A percentile compares a stretch with the other conserved stretches of the same genome.
phyloP scores from a whole-genome alignment of 1,140 invertebrate genomes.

The Papilio machaon region DNA sequence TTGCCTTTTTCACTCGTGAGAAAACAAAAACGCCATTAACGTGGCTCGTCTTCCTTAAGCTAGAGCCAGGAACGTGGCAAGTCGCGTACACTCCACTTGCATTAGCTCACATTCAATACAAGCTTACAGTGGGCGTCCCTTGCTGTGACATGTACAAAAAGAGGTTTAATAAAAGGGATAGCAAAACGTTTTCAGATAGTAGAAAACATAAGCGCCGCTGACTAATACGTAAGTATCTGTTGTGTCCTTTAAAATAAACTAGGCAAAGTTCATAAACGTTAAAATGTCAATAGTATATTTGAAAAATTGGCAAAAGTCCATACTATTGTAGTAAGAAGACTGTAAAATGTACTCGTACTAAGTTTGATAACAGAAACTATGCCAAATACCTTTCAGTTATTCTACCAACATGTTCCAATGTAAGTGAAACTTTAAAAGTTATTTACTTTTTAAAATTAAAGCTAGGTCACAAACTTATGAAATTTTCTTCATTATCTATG shows the following conservation, averaged over 20 bases:
- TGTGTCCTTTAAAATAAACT: neutral
- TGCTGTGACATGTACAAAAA: neutral
- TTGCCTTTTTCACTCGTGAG: neutral
- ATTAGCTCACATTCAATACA: constrained; percentile 24
- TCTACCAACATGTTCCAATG: neutral
- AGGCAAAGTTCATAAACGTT: neutral
- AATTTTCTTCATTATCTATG: neutral
- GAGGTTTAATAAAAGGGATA: neutral
- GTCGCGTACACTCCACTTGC: constrained; percentile 7
- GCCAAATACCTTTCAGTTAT: neutral
- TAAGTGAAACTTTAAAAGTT: constrained; percentile 2
- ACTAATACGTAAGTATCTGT: neutral
- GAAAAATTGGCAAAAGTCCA: constrained; percentile 10
- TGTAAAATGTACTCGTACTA: neutral
- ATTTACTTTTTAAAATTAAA: neutral
- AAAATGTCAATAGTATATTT: neutral
- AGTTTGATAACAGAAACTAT: constrained; percentile 16
- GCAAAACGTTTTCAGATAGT: neutral
- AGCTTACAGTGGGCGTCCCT: neutral
- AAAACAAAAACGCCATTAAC: constrained; percentile 24
- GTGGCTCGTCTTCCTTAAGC: constrained; percentile 15
- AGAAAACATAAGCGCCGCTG: neutral
- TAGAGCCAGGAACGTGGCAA: neutral
- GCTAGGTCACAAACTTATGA: neutral
- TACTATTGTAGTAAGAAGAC: constrained; percentile 7